Base-by-base conservation (phyloP, 2,888 invertebrate species). In the Nymphalis polychloros region DNA sequence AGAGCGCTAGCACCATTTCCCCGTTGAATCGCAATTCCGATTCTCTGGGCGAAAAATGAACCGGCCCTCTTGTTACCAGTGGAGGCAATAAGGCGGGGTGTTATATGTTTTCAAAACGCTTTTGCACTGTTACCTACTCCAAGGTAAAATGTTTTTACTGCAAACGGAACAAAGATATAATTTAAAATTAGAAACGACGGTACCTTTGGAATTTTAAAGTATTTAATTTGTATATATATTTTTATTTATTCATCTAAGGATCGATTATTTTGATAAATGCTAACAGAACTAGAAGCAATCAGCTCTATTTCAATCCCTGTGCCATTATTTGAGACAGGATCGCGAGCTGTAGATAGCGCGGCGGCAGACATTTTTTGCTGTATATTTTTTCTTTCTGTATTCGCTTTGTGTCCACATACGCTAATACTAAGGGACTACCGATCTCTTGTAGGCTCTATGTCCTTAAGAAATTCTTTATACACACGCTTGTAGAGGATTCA, bases 291-390 rank as follows among this genome's bases (percentile, higher is more conserved):
- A 17, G 3, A 59, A 59, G 19, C 17, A 6, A 19, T 8, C 79
- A 19, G 63, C 85, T 88, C 89, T 76, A 82, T 70, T 20, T 50
- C 41, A 63, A 27, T 19, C 75, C 13, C 64, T 77, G 79, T 77
- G 75, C 85, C 82, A 85, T 83, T 85, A 85, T 85, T 84, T 80
- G 86, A 86, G 88, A 85, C 86, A 81, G 89, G 91, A 90, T 89
- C 89, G 88, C 88, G 84, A 77, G 81, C 84, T 82, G 84, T 80
- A 87, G 92, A 91, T 90, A 90, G 86, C 85, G 83, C 87, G 84
- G 83, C 84, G 84, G 86, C 88, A 83, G 84, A 86, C 87, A 84
- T 86, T 89, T 87, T 90, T 88, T 87, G 83, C 81, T 71, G 80
- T 77, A 73, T 73, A 77, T 77, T 82, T 86, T 85, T 84, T 85